Evolutionary conservation across 2,888 invertebrate species (phyloP).

Genomic region (Chesias legatella): DNA sequence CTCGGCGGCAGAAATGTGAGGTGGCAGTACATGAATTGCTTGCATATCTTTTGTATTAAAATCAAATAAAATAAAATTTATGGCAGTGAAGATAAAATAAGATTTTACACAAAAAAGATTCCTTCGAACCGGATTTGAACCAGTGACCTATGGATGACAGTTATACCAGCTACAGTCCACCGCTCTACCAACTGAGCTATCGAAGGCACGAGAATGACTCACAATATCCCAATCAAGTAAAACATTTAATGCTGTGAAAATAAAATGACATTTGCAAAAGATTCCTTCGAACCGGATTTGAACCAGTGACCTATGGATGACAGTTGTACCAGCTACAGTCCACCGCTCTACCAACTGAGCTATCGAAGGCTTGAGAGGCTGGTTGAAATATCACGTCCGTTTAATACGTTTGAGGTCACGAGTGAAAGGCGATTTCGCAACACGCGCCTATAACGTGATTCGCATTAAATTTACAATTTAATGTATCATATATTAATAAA

Average conservation of each 20-base stretch:
- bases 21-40: too few species aligned
- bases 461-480: too few species aligned
- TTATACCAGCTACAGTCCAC: constrained; percentile 71
- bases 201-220: too few species aligned
- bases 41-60: too few species aligned
- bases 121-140: constrained; percentile 83
- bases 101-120: too few species aligned
- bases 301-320: constrained; percentile 83
- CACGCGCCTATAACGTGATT: not conserved
- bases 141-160: constrained; percentile 82
- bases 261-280: too few species aligned
- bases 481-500: too few species aligned
- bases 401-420: not conserved
- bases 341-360: constrained; percentile 82
- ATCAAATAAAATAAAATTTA: too few species aligned
- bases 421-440: constrained; percentile 1
- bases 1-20: too few species aligned
- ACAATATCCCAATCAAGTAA: too few species aligned
- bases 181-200: constrained; percentile 82
- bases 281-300: constrained; percentile 82
- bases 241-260: too few species aligned
- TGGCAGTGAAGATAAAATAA: too few species aligned
- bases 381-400: constrained; percentile 34
- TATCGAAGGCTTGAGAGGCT: constrained; percentile 60
- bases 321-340: constrained; percentile 66